phyloP scores from a whole-genome alignment of 2,113 vertebrate species.

The Sinosuthora webbiana region DNA sequence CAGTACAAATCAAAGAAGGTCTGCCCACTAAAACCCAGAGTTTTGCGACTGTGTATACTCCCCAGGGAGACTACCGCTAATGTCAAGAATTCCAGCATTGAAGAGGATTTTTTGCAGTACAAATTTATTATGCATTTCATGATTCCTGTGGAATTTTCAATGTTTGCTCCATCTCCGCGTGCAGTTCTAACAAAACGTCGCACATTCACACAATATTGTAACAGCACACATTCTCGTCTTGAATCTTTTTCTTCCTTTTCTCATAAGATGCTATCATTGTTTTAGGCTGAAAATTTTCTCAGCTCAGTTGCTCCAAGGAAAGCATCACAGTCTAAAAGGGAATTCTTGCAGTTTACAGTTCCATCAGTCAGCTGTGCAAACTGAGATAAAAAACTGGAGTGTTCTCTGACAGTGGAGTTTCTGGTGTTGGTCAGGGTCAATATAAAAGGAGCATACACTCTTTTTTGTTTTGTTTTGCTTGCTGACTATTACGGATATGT shows the following conservation, averaged over 20 bases:
- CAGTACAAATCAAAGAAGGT: neutral
- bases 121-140: neutral
- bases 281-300: neutral
- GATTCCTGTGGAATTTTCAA: conserved; percentile 11
- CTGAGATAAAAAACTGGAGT: neutral
- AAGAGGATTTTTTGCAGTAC: neutral
- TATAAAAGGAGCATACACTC: neutral
- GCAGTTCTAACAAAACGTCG: neutral
- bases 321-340: neutral
- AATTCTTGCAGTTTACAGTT: neutral
- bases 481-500: neutral
- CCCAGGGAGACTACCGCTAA: neutral
- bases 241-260: neutral
- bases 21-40: neutral
- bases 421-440: neutral
- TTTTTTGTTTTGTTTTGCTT: neutral
- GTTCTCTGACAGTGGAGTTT: neutral
- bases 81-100: neutral
- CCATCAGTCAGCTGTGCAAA: neutral
- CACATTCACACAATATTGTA: neutral
- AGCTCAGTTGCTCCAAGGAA: neutral
- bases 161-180: neutral
- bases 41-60: neutral
- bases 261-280: neutral
- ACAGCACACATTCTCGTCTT: neutral